Evolutionary conservation across 2,797 vertebrate genomes (phyloP).

Genomic region (Microctenopoma stevenorrisi): DNA sequence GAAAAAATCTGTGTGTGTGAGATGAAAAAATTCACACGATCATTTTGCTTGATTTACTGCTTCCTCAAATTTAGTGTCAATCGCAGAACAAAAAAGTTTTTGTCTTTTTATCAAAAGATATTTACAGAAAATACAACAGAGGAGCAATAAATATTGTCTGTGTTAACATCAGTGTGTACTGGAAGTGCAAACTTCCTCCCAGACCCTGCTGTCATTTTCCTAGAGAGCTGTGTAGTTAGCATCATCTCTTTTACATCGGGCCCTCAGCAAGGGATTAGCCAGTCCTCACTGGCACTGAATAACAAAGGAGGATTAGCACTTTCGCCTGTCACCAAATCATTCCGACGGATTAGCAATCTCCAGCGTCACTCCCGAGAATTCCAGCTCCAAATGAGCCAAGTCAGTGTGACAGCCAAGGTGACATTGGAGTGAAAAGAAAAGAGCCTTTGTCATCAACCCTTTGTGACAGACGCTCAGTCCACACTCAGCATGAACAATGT

Average conservation of each 20-base stretch:
- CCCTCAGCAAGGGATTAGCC: conserved; percentile 63
- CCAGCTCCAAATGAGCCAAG: conserved; percentile 34
- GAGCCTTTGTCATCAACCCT: conserved; percentile 21
- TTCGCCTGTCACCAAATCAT: conserved; percentile 75
- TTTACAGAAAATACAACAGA: conserved; percentile 20
- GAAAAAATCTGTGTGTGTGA: not conserved
- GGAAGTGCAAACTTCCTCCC: conserved; percentile 21
- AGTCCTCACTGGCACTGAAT: conserved; percentile 67
- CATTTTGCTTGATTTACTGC: not conserved
- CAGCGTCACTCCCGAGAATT: conserved; percentile 57
- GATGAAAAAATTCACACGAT: conserved; percentile 6
- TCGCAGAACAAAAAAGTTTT: not conserved
- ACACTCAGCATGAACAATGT: conserved; percentile 2
- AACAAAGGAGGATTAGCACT: conserved; percentile 74
- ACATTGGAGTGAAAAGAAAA: conserved; percentile 52
- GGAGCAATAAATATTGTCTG: conserved; percentile 46
- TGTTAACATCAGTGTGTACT: conserved; percentile 30
- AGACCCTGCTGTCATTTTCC: conserved; percentile 42
- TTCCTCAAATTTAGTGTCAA: conserved; percentile 1
- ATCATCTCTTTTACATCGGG: conserved; percentile 54
- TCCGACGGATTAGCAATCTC: conserved; percentile 73
- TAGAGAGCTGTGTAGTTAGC: conserved; percentile 57
- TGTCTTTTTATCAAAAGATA: conserved; percentile 13
- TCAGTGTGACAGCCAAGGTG: conserved; percentile 58
- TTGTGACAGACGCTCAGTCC: conserved; percentile 17